Evolutionary conservation across 2,113 vertebrate genomes (phyloP).

Genomic region (Xenus cinereus): DNA sequence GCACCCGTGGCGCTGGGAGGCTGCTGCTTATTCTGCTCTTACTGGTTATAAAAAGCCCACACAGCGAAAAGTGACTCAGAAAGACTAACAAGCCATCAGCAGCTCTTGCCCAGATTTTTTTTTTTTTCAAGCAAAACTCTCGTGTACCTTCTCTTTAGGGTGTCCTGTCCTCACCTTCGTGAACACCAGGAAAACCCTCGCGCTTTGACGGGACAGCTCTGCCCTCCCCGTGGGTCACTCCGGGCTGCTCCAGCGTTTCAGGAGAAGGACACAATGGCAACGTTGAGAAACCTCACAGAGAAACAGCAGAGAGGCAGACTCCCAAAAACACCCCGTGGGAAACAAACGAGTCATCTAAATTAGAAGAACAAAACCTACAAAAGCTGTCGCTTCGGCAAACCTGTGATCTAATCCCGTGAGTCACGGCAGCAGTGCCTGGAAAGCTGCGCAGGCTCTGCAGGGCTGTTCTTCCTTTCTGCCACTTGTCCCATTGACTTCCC

Average conservation of each 20-base stretch:
- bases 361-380: neutral
- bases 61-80: neutral
- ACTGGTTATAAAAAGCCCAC: neutral
- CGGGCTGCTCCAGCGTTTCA: neutral
- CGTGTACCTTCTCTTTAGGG: neutral
- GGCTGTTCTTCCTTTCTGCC: neutral
- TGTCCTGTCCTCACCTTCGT: neutral
- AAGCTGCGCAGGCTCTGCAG: neutral
- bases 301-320: neutral
- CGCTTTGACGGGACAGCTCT: neutral
- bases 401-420: conserved; percentile 9
- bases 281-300: neutral
- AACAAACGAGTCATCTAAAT: neutral
- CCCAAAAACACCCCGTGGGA: neutral
- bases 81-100: neutral
- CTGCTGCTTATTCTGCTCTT: neutral
- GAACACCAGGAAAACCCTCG: accelerated
- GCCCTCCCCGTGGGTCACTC: accelerated
- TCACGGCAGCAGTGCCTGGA: conserved; percentile 21
- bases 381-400: neutral
- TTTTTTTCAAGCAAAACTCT: neutral
- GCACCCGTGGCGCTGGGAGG: neutral
- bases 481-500: neutral
- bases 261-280: neutral
- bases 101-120: neutral